phyloP scores from a whole-genome alignment of 2,888 invertebrate genomes.

The Drosophila phalerata region DNA sequence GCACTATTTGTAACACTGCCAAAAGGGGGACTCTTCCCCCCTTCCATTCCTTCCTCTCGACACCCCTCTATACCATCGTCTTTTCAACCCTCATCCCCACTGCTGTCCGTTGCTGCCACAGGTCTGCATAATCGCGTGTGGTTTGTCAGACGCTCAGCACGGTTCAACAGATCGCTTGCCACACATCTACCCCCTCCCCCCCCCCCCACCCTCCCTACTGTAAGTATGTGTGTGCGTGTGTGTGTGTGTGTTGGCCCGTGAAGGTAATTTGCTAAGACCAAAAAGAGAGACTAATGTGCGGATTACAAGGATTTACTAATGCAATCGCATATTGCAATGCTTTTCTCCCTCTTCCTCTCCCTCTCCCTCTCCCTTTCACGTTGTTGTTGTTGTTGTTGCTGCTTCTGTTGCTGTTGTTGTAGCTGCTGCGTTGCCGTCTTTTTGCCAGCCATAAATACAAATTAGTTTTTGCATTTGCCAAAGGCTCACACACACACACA shows the following conservation, averaged over 20 bases:
- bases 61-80: neutral
- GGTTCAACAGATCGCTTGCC: constrained; percentile 60
- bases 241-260: constrained; percentile 47
- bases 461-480: constrained; percentile 65
- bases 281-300: constrained; percentile 82
- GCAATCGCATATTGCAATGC: constrained; percentile 74
- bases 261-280: constrained; percentile 78
- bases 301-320: constrained; percentile 83
- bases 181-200: neutral
- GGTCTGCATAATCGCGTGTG: constrained; percentile 71
- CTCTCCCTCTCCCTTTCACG: constrained; percentile 12
- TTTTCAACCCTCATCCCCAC: neutral
- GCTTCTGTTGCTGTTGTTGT: neutral
- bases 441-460: constrained; percentile 64
- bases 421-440: constrained; percentile 12
- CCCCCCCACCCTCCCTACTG: neutral
- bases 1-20: constrained; percentile 67
- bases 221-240: neutral
- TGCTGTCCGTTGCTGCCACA: constrained; percentile 16
- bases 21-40: neutral
- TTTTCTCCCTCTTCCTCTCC: constrained; percentile 17
- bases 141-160: constrained; percentile 71
- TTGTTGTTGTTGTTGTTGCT: constrained; percentile 11
- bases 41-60: neutral
- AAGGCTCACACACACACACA: constrained; percentile 30